Base-by-base conservation (phyloP, 2,797 vertebrate species). In the Austrolebias charrua region DNA sequence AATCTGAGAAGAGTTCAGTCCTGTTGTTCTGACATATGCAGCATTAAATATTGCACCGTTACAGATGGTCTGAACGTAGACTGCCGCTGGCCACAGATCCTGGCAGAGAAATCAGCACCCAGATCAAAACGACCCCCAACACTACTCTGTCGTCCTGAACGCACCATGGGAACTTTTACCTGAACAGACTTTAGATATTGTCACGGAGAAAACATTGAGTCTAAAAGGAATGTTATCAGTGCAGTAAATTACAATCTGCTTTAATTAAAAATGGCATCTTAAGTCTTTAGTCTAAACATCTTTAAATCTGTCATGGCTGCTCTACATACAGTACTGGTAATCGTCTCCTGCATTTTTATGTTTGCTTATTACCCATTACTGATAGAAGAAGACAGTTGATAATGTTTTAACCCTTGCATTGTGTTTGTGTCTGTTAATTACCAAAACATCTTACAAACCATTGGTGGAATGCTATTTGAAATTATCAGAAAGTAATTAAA, bases 21-120 rank as follows among this genome's bases (percentile, higher is more conserved):
- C 73, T 73, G 77, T 81, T 81, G 76, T 76, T 71, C 70, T 69
- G 42, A 64, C 88, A 90, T 89, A 90, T 84, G 89, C 71, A 69
- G 51, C 64, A 38, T 80, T 91, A 81, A 91, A 91, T 91, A 90
- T 91, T 92, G 87, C 79, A 90, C 38, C 68, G 18, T 60, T 78
- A 81, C 89, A 90, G 88, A 90, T 88, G 89, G 88, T 83, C 60
- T 55, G 73, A 71, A 78, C 60, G 79, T 80, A 74, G 63, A 78
- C 69, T 66, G 84, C 76, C 75, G 76, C 77, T 63, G 76, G 84
- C 80, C 73, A 35, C 55, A 57, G 65, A 66, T 69, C 80, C 64
- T 51, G 73, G 86, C 75, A 71, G 65, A 68, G 68, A 78, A 73
- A 58, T 61, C 60, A 58, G 63, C 68, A 59, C 70, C 46, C 73